These are phyloP conservation scores for Podotricha telesiphe DNA, from an alignment of 2,888 invertebrate species.

Conservation along the genomic window DNA sequence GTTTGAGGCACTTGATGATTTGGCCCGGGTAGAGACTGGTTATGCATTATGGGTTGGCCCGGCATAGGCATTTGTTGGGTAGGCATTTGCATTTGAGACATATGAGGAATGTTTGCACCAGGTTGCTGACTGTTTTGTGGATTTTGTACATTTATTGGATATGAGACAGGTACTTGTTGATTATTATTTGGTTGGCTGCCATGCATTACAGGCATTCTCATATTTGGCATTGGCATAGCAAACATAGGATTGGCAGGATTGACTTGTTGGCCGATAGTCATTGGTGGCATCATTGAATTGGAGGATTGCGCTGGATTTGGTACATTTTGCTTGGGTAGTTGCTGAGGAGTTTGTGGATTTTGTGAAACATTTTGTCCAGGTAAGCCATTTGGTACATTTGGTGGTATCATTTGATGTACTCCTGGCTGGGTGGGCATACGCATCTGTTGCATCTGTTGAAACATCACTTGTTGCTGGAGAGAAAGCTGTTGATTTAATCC, in stretches of 20 bases:
- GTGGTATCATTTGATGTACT: slow-evolving; percentile 55
- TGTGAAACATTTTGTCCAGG: slow-evolving; percentile 42
- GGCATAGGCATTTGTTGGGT: slow-evolving; percentile 53
- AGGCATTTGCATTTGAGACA: slow-evolving; percentile 60
- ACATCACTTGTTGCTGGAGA: slow-evolving; percentile 67
- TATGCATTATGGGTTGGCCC: slow-evolving; percentile 49
- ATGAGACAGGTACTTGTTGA: slow-evolving; percentile 63
- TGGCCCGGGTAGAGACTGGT: slow-evolving; percentile 54
- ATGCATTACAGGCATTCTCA: slow-evolving; percentile 72
- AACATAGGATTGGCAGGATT: slow-evolving; percentile 66
- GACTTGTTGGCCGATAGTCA: slow-evolving; percentile 61
- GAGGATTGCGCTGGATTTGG: slow-evolving; percentile 61
- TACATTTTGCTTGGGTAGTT: slow-evolving; percentile 60
- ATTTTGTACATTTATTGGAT: slow-evolving; percentile 62
- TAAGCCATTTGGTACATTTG: slow-evolving; percentile 53
- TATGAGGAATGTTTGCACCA: slow-evolving; percentile 57
- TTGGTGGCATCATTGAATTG: slow-evolving; percentile 57
- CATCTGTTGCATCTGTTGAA: slow-evolving; percentile 78
- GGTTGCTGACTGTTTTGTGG: slow-evolving; percentile 58
- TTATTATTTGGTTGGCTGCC: slow-evolving; percentile 60
- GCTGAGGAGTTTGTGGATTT: slow-evolving; percentile 52
- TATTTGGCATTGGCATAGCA: slow-evolving; percentile 72
- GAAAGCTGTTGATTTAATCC: slow-evolving; percentile 62
- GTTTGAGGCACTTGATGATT: slow-evolving; percentile 54
- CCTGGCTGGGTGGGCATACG: slow-evolving; percentile 67